These are phyloP conservation scores for Oncorhynchus kisutch DNA, from an alignment of 2,113 vertebrate species.

Conservation along the genomic window DNA sequence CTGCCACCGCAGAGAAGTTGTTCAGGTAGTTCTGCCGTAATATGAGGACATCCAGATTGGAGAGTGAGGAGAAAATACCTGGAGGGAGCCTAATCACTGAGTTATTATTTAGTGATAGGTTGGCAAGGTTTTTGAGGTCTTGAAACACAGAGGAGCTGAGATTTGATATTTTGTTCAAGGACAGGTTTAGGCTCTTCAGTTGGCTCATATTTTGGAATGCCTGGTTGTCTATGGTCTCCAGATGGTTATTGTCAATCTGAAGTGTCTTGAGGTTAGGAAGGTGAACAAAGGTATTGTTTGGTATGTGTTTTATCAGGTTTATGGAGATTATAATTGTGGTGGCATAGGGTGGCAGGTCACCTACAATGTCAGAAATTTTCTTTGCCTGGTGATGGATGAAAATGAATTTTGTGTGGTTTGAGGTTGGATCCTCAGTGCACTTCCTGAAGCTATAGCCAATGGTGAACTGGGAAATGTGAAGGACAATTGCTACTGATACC, in stretches of 20 bases:
- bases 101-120: slow-evolving; percentile 50
- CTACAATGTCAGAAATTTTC: not conserved
- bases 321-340: slow-evolving; percentile 40
- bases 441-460: slow-evolving; percentile 65
- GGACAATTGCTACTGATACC: slow-evolving; percentile 10
- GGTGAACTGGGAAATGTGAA: slow-evolving; percentile 12
- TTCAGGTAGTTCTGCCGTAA: slow-evolving; percentile 40
- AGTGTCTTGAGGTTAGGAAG: slow-evolving; percentile 39
- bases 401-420: slow-evolving; percentile 28
- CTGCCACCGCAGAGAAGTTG: slow-evolving; percentile 43
- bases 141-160: slow-evolving; percentile 36
- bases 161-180: too few species aligned
- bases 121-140: slow-evolving; percentile 36
- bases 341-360: slow-evolving; percentile 42
- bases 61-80: slow-evolving; percentile 30
- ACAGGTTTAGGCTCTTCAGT: slow-evolving; percentile 38
- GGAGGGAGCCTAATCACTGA: slow-evolving; percentile 26
- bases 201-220: slow-evolving; percentile 61
- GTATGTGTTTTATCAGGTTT: slow-evolving; percentile 25
- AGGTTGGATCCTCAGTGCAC: slow-evolving; percentile 56
- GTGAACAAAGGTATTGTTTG: slow-evolving; percentile 25
- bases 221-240: slow-evolving; percentile 41
- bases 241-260: slow-evolving; percentile 51
- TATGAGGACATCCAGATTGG: slow-evolving; percentile 20
- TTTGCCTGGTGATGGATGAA: slow-evolving; percentile 56